phyloP scores from a whole-genome alignment of 2,797 vertebrate species.

The Phoxinus dragarum region DNA sequence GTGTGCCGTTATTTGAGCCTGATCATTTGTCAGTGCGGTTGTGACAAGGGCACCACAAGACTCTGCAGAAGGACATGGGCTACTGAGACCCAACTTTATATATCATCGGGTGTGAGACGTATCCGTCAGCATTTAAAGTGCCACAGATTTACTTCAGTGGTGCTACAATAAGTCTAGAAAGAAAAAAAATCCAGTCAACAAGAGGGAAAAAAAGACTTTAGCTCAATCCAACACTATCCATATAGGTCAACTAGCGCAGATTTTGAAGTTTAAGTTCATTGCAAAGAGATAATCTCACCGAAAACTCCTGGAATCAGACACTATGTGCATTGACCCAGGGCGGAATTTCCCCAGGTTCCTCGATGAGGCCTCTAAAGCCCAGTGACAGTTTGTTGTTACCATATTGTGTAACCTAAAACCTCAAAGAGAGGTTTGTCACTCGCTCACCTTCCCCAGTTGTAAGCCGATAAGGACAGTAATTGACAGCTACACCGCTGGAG shows the following conservation, averaged over 20 bases:
- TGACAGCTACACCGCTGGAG: conserved; percentile 42
- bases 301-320: conserved; percentile 37
- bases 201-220: too few relatives aligned
- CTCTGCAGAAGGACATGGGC: conserved; percentile 65
- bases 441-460: conserved; percentile 48
- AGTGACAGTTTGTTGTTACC: conserved; percentile 54
- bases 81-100: conserved; percentile 64
- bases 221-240: background rate
- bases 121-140: conserved; percentile 22
- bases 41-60: conserved; percentile 67
- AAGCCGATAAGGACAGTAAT: conserved; percentile 48
- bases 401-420: conserved; percentile 56
- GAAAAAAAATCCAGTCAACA: background rate
- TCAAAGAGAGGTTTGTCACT: conserved; percentile 47
- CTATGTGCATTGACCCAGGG: conserved; percentile 21
- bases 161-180: background rate
- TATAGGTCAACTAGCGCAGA: conserved; percentile 1
- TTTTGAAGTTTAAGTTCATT: conserved; percentile 37
- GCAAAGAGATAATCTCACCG: conserved; percentile 22
- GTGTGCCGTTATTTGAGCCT: conserved; percentile 61
- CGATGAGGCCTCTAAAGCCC: conserved; percentile 38
- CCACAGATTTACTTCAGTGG: conserved; percentile 9
- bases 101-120: conserved; percentile 62
- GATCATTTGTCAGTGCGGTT: conserved; percentile 69
- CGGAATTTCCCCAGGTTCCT: conserved; percentile 41